Conservation (phyloP, 2,113 vertebrate genomes). For the Leptosomus discolor region DNA sequence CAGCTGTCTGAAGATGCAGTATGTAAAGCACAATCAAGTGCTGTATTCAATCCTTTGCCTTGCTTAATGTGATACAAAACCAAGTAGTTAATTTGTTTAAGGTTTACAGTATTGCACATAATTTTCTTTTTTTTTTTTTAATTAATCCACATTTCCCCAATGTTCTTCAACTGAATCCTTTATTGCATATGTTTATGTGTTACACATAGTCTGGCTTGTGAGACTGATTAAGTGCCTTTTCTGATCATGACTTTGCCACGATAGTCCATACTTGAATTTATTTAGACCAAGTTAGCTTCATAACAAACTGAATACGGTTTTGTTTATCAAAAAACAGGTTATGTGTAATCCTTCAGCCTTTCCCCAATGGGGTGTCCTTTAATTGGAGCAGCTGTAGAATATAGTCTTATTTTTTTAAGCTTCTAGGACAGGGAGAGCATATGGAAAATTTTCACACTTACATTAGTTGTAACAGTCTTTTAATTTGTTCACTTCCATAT, state of each 20-base stretch:
- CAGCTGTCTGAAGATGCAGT: not conserved
- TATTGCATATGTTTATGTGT: not conserved
- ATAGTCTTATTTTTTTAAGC: not conserved
- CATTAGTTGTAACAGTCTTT: constrained; percentile 6
- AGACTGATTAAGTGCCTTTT: not conserved
- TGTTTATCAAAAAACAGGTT: not conserved
- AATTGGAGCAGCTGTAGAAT: not conserved
- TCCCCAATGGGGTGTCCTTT: not conserved
- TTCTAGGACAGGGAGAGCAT: not conserved
- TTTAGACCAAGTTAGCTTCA: not conserved
- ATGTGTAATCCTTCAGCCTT: not conserved
- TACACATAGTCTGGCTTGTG: not conserved
- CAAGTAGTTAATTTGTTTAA: not conserved
- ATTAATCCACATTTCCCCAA: not conserved
- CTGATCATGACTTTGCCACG: not conserved
- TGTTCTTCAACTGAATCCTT: not conserved
- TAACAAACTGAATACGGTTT: not conserved
- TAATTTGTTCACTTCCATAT: constrained; percentile 19
- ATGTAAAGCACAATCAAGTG: not conserved
- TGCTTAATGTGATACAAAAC: not conserved
- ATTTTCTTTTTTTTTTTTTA: not conserved
- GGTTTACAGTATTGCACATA: not conserved
- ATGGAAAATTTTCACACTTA: constrained; percentile 35
- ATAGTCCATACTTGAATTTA: not conserved
- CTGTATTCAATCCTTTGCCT: not conserved